These are phyloP conservation scores for Sthenelais limicola DNA, from an alignment of 2,888 invertebrate genomes.

Conservation along the genomic window DNA sequence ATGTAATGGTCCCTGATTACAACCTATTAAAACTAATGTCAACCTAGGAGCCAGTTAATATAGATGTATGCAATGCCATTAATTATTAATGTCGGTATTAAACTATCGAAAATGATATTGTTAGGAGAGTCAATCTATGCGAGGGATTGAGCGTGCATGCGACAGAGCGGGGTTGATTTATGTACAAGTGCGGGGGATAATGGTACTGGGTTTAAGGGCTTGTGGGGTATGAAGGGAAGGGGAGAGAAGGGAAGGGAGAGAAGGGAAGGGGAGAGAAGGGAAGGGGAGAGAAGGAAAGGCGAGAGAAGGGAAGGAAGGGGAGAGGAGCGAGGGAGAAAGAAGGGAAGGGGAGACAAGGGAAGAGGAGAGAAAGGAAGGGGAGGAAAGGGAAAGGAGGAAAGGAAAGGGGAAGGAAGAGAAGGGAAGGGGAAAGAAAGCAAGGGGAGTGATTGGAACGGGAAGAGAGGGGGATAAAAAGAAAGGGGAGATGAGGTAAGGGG, in stretches of 20 bases:
- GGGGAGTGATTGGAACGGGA: background rate
- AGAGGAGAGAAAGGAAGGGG: background rate
- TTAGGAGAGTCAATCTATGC: no score
- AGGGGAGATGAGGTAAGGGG: background rate
- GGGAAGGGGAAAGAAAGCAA: background rate
- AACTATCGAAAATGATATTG: no score
- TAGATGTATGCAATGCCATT: no score
- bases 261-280: slow-evolving; percentile 5
- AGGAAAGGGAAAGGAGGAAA: background rate
- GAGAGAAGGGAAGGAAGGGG: background rate
- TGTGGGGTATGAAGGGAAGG: no score
- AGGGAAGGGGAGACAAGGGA: background rate
- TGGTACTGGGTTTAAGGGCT: no score
- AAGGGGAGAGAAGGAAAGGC: background rate
- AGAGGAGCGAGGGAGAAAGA: slow-evolving; percentile 1
- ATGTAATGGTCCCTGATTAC: no score
- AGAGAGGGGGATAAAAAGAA: slow-evolving; percentile 2
- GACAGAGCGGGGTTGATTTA: no score
- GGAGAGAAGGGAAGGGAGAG: slow-evolving; percentile 8
- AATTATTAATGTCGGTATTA: no score
- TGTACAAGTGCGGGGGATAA: no score
- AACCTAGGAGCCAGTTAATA: no score
- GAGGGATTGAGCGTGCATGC: no score
- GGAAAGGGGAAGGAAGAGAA: background rate
- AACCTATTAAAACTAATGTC: no score